Percentiles rank a stretch among this genome's conserved stretches.
Evolutionary conservation across 2,797 vertebrate species (phyloP).

Genomic region (Dryobates pubescens): DNA sequence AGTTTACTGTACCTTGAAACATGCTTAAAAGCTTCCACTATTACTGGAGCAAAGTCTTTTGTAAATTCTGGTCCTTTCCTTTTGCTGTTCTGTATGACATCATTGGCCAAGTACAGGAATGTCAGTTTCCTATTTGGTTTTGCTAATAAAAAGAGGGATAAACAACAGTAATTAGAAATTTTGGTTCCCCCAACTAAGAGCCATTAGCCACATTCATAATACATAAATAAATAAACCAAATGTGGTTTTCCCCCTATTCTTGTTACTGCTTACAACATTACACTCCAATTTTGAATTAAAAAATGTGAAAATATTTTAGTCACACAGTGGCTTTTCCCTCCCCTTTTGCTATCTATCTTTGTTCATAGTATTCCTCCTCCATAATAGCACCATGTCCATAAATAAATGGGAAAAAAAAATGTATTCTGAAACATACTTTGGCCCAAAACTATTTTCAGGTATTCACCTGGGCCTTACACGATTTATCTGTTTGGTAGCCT

Average conservation of each 20-base stretch:
- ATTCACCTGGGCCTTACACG: background rate
- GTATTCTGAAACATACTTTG: background rate
- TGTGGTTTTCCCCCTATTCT: background rate
- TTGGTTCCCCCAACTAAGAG: background rate
- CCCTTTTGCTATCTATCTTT: background rate
- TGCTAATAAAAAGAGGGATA: conserved; percentile 77
- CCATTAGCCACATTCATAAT: background rate
- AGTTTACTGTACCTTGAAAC: conserved; percentile 88
- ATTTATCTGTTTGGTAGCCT: background rate
- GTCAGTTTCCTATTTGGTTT: conserved; percentile 96
- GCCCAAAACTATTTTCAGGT: background rate
- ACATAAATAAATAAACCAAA: background rate
- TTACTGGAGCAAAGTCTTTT: conserved; percentile 96
- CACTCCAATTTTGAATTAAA: background rate
- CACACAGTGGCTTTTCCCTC: background rate
- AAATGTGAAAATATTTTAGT: background rate
- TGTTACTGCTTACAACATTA: background rate
- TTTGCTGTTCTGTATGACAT: conserved; percentile 99
- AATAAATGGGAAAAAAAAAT: background rate
- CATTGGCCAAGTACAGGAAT: conserved; percentile 97
- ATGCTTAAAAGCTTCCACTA: conserved; percentile 96
- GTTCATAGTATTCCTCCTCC: background rate
- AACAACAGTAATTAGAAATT: conserved; percentile 4
- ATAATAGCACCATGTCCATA: background rate
- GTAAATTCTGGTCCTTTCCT: conserved; percentile 98